These are phyloP conservation scores for Syngnathus typhle DNA, from an alignment of 2,113 vertebrate genomes.

Conservation along the genomic window DNA sequence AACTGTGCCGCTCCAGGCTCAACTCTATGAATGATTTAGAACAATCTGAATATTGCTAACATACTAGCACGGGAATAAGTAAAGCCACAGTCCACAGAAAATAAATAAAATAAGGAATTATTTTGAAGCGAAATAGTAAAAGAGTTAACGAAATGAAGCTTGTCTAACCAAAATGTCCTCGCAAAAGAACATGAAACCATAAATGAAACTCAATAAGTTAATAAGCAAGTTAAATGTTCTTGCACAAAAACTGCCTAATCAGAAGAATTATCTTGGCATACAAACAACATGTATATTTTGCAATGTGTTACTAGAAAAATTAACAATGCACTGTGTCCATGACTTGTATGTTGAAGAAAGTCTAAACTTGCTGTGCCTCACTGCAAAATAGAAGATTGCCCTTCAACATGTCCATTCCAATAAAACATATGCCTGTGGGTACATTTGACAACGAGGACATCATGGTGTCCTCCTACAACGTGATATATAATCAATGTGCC, in stretches of 20 bases:
- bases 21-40: not conserved
- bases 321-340: not conserved
- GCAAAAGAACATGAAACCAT: not conserved
- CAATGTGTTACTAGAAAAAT: not conserved
- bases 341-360: not conserved
- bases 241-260: not conserved
- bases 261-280: not conserved
- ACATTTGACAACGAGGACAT: conserved; percentile 30
- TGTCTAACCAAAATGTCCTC: too few relatives aligned
- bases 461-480: conserved; percentile 17
- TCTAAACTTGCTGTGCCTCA: not conserved
- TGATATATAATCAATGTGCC: conserved; percentile 47
- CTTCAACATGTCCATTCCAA: conserved; percentile 23
- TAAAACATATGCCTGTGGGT: conserved; percentile 12
- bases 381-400: conserved; percentile 11
- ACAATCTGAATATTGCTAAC: not conserved
- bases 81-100: not conserved
- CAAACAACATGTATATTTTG: not conserved
- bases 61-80: not conserved
- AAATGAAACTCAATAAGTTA: not conserved
- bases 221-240: not conserved
- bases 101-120: not conserved
- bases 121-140: not conserved
- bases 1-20: not conserved
- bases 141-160: not conserved